Evolutionary conservation across 2,113 vertebrate genomes (phyloP), one percentile per base, ranked within the genome.

Genomic region (Peromyscus leucopus): DNA sequence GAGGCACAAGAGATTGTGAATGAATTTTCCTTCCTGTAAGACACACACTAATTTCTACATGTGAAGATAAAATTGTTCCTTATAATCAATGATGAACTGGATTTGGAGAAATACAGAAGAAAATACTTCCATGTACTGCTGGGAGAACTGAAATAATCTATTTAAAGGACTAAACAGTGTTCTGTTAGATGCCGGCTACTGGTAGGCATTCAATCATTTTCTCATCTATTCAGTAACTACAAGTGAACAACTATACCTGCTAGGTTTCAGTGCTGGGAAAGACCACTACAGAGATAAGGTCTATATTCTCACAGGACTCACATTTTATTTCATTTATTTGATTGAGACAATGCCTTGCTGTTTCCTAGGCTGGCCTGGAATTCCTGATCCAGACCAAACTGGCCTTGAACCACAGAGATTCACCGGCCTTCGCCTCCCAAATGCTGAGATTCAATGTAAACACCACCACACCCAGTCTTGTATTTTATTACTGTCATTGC

Each of bases 1-100:
- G 69, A 82, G 71, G 24, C 19, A 92, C 19, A 74, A 61, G 5
- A 94, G 36, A 93, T 72, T 96, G 46, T 24, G 33, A 88, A 75
- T 63, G 93, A 67, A 74, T 33, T 61, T 76, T 74, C 33, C 94
- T 91, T 78, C 28, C 33, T 88, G 76, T 80, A 59, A 95, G 36
- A 36, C 51, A 95, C 26, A 85, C 8, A 88, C n/a, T 42, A 86
- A 92, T 48, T 93, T 91, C 51, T 85, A 15, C 51, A 93, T 4
- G 28, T 88, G 39, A 10, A 92, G 33, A 69, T 86, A 75, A 48
- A 75, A 85, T 42, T 85, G 5, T 90, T n/a, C 59, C 48, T 94
- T 93, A 26, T 57, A 67, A 83, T 72, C 61, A 95, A 19, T 31
- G 31, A 72, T n/a, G 55, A 84, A 4, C 90, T 22, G 80, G 67